phyloP scores from a whole-genome alignment of 2,888 invertebrate genomes.

The Venustoraphidia nigricollis region DNA sequence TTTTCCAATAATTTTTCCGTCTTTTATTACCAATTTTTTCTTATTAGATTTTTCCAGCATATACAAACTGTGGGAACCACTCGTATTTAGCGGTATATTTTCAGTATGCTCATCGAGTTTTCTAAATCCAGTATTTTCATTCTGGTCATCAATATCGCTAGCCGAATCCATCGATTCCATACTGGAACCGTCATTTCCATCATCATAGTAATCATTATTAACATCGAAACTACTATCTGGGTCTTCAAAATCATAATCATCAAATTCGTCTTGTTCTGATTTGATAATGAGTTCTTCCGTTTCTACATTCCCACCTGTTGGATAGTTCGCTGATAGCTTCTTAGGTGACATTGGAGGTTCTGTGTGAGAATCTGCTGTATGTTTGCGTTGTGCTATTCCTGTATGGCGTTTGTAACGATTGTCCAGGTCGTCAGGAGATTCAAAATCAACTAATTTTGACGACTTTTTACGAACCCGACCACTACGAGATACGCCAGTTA shows the following conservation, averaged over 20 bases:
- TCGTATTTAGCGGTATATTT: constrained; percentile 22
- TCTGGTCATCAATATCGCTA: constrained; percentile 30
- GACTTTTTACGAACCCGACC: constrained; percentile 89
- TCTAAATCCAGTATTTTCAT: constrained; percentile 30
- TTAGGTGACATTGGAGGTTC: background rate
- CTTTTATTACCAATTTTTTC: constrained; percentile 52
- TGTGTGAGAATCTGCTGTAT: constrained; percentile 1
- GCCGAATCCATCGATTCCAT: constrained; percentile 36
- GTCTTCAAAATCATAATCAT: constrained; percentile 10
- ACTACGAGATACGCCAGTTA: constrained; percentile 76
- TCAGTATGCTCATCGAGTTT: constrained; percentile 32
- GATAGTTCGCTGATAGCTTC: background rate
- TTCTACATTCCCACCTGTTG: constrained; percentile 7
- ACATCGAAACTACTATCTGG: constrained; percentile 1
- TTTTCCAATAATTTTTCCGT: constrained; percentile 49
- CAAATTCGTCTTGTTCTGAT: constrained; percentile 23
- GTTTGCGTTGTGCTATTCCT: constrained; percentile 19
- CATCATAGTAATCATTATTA: constrained; percentile 16
- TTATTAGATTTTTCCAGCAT: constrained; percentile 68
- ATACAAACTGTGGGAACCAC: constrained; percentile 46
- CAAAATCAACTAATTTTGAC: constrained; percentile 85
- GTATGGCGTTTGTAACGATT: constrained; percentile 35
- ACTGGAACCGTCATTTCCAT: constrained; percentile 26
- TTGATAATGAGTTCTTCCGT: constrained; percentile 13
- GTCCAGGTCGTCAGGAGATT: constrained; percentile 77